Conservation (phyloP, 2,113 vertebrate species). For the Tragulus kanchil region DNA sequence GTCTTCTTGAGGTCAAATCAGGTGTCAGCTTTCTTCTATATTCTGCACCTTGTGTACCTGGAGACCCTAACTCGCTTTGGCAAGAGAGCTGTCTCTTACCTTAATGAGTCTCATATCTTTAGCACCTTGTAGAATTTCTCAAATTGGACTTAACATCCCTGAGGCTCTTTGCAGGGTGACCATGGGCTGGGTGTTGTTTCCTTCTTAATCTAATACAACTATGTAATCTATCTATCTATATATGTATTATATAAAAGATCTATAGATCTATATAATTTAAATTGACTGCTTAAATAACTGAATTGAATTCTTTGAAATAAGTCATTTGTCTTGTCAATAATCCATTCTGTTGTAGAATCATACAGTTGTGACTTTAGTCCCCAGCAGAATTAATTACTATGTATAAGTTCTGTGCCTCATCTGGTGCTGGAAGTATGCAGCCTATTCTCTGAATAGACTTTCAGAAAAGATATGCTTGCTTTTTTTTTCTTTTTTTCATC, state of each 20-base stretch:
- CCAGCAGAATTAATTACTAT: slow-evolving; percentile 67
- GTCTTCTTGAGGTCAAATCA: neutral
- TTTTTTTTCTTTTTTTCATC: neutral
- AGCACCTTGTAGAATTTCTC: neutral
- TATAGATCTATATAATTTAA: neutral
- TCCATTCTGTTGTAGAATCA: neutral
- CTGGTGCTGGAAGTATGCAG: neutral
- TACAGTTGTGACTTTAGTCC: neutral
- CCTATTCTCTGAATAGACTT: neutral
- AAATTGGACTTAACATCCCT: neutral
- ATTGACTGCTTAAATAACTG: neutral
- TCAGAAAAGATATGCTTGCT: neutral
- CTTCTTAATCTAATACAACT: neutral
- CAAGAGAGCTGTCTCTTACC: neutral
- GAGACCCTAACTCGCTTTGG: neutral
- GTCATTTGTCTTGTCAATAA: neutral
- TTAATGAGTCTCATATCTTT: neutral
- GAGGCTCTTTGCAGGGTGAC: neutral
- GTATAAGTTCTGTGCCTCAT: neutral
- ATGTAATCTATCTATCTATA: neutral
- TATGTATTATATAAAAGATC: neutral
- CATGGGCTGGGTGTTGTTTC: neutral
- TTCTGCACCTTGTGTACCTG: neutral
- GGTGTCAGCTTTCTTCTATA: neutral
- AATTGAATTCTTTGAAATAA: neutral